phyloP scores from a whole-genome alignment of 2,888 invertebrate genomes.

The Cylindroiulus punctatus region DNA sequence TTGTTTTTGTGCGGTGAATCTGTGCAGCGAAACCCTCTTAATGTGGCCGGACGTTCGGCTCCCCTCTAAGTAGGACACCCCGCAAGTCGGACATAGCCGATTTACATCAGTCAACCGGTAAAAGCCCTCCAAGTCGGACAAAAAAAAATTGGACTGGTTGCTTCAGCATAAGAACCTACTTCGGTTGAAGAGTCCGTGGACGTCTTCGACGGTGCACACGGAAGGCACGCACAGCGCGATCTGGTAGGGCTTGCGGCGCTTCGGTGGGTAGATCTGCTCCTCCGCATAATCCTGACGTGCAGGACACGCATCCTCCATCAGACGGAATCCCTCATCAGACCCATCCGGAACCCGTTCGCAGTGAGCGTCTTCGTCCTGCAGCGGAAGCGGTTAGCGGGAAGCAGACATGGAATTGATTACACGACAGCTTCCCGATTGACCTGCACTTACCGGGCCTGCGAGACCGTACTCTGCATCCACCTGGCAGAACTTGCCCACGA shows the following conservation, averaged over 20 bases:
- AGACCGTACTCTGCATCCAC: conserved; percentile 49
- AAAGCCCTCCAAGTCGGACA: too few species aligned
- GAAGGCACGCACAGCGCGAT: conserved; percentile 51
- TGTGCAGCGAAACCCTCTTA: too few species aligned
- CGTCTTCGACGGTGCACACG: conserved; percentile 49
- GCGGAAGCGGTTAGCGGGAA: background rate
- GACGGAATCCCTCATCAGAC: background rate
- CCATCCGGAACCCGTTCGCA: background rate
- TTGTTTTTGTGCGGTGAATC: too few species aligned
- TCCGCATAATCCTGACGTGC: conserved; percentile 45
- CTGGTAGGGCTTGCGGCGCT: background rate
- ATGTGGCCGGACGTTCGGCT: too few species aligned
- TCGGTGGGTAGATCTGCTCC: conserved; percentile 24
- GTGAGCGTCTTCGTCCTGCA: background rate
- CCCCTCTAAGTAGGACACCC: too few species aligned
- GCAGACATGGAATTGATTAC: background rate
- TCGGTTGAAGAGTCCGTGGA: background rate
- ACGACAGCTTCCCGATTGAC: too few species aligned
- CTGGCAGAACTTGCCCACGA: conserved; percentile 48
- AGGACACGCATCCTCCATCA: background rate
- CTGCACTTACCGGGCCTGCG: background rate
- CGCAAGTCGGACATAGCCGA: too few species aligned
- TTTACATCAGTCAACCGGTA: too few species aligned
- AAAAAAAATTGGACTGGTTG: too few species aligned
- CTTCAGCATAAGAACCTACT: background rate